Base-by-base conservation (phyloP, 2,888 invertebrate genomes). In the Gymnoscelis rufifasciata region DNA sequence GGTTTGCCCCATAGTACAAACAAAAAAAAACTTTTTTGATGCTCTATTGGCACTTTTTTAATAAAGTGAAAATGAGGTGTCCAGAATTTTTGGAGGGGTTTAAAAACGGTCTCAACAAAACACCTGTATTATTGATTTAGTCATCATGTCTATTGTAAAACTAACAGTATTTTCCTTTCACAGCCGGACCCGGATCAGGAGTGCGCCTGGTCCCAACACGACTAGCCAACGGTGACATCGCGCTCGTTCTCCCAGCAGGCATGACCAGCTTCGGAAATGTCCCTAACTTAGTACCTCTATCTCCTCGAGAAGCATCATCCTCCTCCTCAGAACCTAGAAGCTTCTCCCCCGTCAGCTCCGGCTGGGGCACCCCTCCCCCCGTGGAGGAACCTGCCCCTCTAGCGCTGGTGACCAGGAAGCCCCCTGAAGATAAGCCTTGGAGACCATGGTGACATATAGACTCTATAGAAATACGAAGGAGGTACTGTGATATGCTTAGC, bases 171-270 rank as follows among this genome's bases (percentile, higher is more conserved):
- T 7, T 45, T 29, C 15, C 27, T 13, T 91, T 64, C 57, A 4
- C 74, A 87, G 94, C 94, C 60, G 93, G 93, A 14, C 90, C 90
- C 11, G 92, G 92, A 1, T 90, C 91, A 4, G 92, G 93, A 0
- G 91, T 95, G 1, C 94, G 94, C 52, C 82, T 96, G 40, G 93
- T 95, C 8, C 95, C 95, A 13, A 95, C 95, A 7, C 90, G 95
- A 56, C 73, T 96, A 11, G 91, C 95, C 14, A 95, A 95, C 67
- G 95, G 95, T 0, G 95, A 94, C 74, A 93, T 95, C 54, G 95
- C 95, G 0, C 83, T 95, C 11, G 93, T 96, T 0, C 71, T 95
- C 44, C 95, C 95, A 0, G 91, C 93, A 3, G 90, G 91, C 13
- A 83, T 91, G 13, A 89, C 84, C 33, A 81, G 74, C 4, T 74